Percentiles rank a stretch among this genome's conserved stretches.
These are phyloP conservation scores for Panurus biarmicus DNA, from an alignment of 2,113 vertebrate species.

Conservation along the genomic window DNA sequence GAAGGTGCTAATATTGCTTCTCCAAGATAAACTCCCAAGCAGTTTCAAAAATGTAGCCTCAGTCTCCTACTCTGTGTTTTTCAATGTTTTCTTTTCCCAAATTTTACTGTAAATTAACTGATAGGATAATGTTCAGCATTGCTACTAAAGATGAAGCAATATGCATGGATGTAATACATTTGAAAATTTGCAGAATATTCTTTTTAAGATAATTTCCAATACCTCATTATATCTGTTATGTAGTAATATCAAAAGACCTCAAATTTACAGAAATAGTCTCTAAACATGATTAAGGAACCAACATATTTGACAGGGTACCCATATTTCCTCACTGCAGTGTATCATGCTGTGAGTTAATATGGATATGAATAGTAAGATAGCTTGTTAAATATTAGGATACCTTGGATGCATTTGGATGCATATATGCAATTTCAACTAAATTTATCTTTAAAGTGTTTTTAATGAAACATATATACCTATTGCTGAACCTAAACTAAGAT, in stretches of 20 bases:
- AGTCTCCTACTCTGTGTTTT: not conserved
- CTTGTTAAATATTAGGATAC: not conserved
- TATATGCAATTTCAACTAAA: not conserved
- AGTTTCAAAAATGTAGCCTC: not conserved
- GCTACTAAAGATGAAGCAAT: not conserved
- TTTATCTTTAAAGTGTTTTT: not conserved
- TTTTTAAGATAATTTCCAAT: not conserved
- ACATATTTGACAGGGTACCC: not conserved
- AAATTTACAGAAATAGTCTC: not conserved
- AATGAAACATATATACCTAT: not conserved
- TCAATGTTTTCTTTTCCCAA: not conserved
- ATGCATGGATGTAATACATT: not conserved
- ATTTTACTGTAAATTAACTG: not conserved
- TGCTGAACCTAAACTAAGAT: not conserved
- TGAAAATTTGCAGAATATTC: not conserved
- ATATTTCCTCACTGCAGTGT: not conserved
- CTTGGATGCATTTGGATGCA: not conserved
- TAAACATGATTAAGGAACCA: not conserved
- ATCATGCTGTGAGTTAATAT: not conserved
- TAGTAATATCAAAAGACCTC: not conserved
- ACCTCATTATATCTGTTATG: not conserved
- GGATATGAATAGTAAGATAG: not conserved
- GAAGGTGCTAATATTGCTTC: not conserved
- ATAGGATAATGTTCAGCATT: not conserved
- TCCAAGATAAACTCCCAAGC: not conserved